phyloP scores from a whole-genome alignment of 1,140 invertebrate species.

The Drosophila kohkoa region DNA sequence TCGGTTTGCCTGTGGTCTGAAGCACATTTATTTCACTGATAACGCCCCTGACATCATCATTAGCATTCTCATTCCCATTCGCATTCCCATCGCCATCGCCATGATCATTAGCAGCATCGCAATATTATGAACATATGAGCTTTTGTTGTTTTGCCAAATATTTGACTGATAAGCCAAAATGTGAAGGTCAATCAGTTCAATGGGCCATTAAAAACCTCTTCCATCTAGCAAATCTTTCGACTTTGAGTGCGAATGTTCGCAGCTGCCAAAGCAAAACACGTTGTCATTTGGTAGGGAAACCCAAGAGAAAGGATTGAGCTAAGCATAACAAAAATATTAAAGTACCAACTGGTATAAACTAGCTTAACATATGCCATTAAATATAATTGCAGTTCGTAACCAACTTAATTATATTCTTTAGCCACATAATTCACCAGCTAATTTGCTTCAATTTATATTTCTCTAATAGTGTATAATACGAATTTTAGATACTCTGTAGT shows the following conservation, averaged over 20 bases:
- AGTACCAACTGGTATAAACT: no score
- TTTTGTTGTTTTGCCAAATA: conserved; percentile 43
- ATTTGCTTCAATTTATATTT: no score
- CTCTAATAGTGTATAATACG: no score
- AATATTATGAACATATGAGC: not conserved
- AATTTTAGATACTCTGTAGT: no score
- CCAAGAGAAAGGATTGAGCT: not conserved
- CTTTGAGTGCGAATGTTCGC: conserved; percentile 3
- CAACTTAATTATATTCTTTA: no score
- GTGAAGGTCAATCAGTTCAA: conserved; percentile 47
- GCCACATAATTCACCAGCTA: no score
- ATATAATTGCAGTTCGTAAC: no score
- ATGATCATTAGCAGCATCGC: conserved; percentile 7
- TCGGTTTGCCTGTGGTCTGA: conserved; percentile 18
- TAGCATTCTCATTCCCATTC: conserved; percentile 16
- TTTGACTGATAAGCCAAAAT: conserved; percentile 42
- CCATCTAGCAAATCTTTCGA: conserved; percentile 11
- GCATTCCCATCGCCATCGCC: conserved; percentile 10
- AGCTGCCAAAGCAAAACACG: not conserved
- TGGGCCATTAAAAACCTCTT: conserved; percentile 40
- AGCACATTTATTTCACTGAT: conserved; percentile 17
- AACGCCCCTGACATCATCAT: conserved; percentile 46
- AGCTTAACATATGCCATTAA: no score
- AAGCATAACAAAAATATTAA: not conserved
- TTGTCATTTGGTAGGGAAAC: not conserved